Percentiles rank a stretch among this genome's conserved stretches.
Conservation (phyloP, 2,888 invertebrate genomes). For the Thecocarcelia acutangulata region DNA sequence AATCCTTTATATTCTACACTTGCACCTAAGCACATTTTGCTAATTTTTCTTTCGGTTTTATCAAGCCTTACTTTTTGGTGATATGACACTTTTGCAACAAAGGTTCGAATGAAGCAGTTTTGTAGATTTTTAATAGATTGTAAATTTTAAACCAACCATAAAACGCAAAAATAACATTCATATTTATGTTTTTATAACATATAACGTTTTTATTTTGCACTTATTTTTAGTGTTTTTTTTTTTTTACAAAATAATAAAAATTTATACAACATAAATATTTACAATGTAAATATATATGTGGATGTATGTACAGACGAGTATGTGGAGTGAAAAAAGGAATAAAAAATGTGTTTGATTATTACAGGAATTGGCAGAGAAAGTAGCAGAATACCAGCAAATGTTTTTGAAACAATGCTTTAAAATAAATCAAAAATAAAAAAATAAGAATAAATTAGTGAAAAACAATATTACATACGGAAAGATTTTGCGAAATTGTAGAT, state of each 20-base stretch:
- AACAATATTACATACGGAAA: no score
- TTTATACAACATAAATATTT: constrained; percentile 62
- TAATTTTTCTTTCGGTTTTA: no score
- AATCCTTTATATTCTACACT: no score
- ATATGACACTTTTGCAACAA: no score
- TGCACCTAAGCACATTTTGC: no score
- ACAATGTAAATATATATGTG: constrained; percentile 55
- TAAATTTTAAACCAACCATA: constrained; percentile 52
- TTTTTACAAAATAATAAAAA: constrained; percentile 55
- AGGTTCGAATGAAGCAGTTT: constrained; percentile 13
- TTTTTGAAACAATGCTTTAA: no score
- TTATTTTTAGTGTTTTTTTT: constrained; percentile 22
- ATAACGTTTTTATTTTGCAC: constrained; percentile 48
- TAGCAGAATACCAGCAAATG: no score
- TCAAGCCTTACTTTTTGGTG: no score
- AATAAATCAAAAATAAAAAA: no score
- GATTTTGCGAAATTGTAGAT: no score
- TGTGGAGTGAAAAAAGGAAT: constrained; percentile 1
- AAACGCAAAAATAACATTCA: constrained; percentile 37
- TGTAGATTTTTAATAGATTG: constrained; percentile 52
- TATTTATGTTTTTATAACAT: constrained; percentile 58
- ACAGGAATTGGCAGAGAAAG: background rate
- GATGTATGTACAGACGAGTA: no score
- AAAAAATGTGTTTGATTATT: constrained; percentile 15
- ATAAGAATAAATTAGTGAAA: no score